Base-by-base conservation (phyloP, 2,888 invertebrate genomes). In the Agrochola circellaris region DNA sequence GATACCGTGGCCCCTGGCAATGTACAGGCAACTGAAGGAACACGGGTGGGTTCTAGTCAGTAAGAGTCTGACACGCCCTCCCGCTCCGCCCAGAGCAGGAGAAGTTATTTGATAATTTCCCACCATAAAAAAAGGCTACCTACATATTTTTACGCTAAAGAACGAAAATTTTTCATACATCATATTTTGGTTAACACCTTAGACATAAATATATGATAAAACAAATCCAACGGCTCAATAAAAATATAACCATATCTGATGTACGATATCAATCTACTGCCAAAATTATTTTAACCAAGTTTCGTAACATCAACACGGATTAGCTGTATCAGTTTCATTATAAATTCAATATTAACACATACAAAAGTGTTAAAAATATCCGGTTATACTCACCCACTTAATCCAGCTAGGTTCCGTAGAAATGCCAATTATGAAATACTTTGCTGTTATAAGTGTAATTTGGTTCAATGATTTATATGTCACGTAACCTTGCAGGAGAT, bases 301-400 rank as follows among this genome's bases (percentile, higher is more conserved):
- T 86, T 77, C 79, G 58, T 79, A 85, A 87, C 20, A 69, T 30
- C 26, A 66, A 34, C 54, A 71, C 72, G 69, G 80, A 83, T 83
- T 62, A 56, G 65, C 73, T 61, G 56, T 78, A 75, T 75, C 64
- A n/a, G 20, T 75, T 79, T 61, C 65, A 73, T 79, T 74, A 79
- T 76, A 72, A 75, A 80, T 70, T 85, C 75, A 76, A 64, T 75
- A 65, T 74, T 76, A 82, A 82, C 73, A 75, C 64, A 74, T 34
- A 70, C 30, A 77, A 86, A 87, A 80, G 69, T 77, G 62, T 62
- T 56, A 34, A 74, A 73, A 85, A 75, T 79, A 80, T 85, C 82
- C 88, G 86, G 88, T 87, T 85, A 62, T 68, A 54, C 23, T 78
- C 73, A 82, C 78, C 85, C 51, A 82, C 77, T 87, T 85, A 54